Base-by-base conservation (phyloP, 2,113 vertebrate genomes). In the Martes martes region DNA sequence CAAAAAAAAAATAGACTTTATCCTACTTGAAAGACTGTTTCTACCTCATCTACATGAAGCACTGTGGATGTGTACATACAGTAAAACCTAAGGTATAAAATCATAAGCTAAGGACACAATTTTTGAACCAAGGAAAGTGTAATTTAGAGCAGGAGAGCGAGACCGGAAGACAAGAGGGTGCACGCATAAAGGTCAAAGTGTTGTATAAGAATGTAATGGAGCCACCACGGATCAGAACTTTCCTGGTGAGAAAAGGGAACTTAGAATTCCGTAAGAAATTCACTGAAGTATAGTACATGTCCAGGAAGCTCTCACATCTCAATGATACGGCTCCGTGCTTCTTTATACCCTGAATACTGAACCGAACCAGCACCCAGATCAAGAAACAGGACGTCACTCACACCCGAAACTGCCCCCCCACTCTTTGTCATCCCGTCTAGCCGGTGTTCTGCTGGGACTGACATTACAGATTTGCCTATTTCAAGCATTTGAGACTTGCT, bases 81-180 rank as follows among this genome's bases (percentile, higher is more conserved):
- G 26, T 63, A 45, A 84, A 76, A 39, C 71, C 31, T 23, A 80
- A 82, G 61, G 76, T 76, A 76, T 65, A 71, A 24, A 47, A 45
- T 36, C 33, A 73, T 42, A 76, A 89, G n/a, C 18, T 71, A 89
- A 86, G 36, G 73, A 42, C 10, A 87, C 69, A 76, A 7, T 65
- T 65, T 45, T 45, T 69, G 36, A 67, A n/a, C 26, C 23, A n/a
- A n/a, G 26, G 61, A 81, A 69, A 80, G 81, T 18, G 71, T 15
- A 92, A 65, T 85, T 94, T 96, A 91, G 69, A 84, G 71, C 31
- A 90, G 24, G 81, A 86, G 63, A 89, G 5, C n/a, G 45, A 76
- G 73, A 76, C 28, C 0, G 16, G 65, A 69, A 69, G n/a, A 76
- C 81, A 57, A 11, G 18, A 85, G 9, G 67, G 73, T 50, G 16